These are phyloP conservation scores for rabbit (Oryctolagus cuniculus) DNA, from an alignment of 2,113 vertebrate genomes.

Conservation along the genomic window DNA sequence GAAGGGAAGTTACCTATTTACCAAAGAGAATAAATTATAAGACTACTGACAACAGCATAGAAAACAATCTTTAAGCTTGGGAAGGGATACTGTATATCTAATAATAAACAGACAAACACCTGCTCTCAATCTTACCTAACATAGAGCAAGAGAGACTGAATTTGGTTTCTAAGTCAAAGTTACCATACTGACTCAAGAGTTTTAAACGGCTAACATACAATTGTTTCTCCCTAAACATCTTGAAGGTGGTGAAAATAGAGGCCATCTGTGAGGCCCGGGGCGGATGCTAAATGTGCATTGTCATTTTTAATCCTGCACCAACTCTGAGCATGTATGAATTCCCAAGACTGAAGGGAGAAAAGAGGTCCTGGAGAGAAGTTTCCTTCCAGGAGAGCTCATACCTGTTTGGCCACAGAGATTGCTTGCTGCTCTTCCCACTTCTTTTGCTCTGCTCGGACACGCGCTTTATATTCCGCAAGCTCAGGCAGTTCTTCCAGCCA, in stretches of 20 bases:
- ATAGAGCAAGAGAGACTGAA: neutral
- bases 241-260: neutral
- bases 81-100: neutral
- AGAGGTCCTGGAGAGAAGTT: neutral
- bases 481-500: slow-evolving; percentile 94
- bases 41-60: neutral
- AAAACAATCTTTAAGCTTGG: neutral
- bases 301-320: neutral
- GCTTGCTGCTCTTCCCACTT: slow-evolving; percentile 91
- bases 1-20: neutral
- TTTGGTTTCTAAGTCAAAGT: neutral
- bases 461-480: slow-evolving; percentile 92
- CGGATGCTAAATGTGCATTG: neutral
- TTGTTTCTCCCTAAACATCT: neutral
- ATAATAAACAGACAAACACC: neutral
- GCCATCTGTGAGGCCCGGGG: neutral
- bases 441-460: slow-evolving; percentile 89
- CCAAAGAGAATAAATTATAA: neutral
- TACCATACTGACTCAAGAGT: neutral
- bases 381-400: slow-evolving; percentile 71
- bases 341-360: neutral
- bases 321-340: neutral
- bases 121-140: neutral
- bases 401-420: slow-evolving; percentile 86
- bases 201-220: neutral